Conservation (phyloP, 2,113 vertebrate species). For the Morphnarchus princeps region DNA sequence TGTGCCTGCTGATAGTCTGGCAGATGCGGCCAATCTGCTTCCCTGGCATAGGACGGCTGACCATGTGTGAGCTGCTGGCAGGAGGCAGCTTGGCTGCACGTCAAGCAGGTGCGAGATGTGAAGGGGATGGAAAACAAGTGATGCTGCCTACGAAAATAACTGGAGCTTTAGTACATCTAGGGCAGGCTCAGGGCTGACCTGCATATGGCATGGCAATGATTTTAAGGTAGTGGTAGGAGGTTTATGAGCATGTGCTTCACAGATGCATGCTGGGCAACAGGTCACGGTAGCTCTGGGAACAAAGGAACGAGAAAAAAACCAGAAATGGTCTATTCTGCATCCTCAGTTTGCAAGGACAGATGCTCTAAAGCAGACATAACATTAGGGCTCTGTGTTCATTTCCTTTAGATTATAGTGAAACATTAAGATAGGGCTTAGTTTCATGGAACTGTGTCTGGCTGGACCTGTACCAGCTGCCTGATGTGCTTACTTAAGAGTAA, state of each 20-base stretch:
- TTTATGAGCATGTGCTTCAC: not conserved
- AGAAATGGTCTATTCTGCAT: not conserved
- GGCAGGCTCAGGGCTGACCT: not conserved
- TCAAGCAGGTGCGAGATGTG: not conserved
- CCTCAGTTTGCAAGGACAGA: not conserved
- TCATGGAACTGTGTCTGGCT: not conserved
- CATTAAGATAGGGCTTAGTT: not conserved
- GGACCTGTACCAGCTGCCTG: not conserved
- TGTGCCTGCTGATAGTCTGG: not conserved
- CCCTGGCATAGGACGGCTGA: accelerated
- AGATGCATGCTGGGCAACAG: accelerated
- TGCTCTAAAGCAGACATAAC: not conserved
- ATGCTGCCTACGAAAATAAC: not conserved
- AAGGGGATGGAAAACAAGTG: not conserved
- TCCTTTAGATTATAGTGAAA: not conserved
- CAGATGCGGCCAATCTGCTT: not conserved
- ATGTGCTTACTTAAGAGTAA: not conserved
- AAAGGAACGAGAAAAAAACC: not conserved
- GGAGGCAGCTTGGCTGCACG: not conserved
- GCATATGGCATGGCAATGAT: not conserved
- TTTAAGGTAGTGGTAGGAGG: not conserved
- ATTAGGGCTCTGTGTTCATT: not conserved
- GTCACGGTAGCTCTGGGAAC: not conserved
- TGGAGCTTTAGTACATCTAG: not conserved
- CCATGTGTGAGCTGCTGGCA: not conserved